Percentiles rank a stretch among this genome's conserved stretches.
Evolutionary conservation across 2,113 vertebrate species (phyloP).

Genomic region (Cyphomyrus discorhynchus): DNA sequence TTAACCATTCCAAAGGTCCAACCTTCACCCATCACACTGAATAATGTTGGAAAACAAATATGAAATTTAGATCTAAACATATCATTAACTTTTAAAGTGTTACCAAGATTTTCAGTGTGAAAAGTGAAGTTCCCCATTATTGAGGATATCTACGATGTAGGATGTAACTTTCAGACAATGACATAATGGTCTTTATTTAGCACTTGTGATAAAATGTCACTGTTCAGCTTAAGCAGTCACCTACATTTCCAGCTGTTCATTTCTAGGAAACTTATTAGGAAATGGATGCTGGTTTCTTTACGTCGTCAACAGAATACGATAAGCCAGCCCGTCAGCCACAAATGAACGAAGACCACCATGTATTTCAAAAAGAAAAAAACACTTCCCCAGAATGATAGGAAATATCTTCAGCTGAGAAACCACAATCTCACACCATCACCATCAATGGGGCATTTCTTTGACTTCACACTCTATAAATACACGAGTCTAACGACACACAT

Average conservation of each 20-base stretch:
- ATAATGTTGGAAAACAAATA: background rate
- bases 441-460: constrained; percentile 19
- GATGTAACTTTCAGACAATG: background rate
- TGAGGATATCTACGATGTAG: background rate
- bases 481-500: background rate
- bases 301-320: background rate
- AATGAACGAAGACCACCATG: background rate
- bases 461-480: constrained; percentile 20
- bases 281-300: background rate
- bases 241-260: background rate
- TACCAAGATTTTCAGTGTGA: background rate
- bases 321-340: background rate
- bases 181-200: background rate
- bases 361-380: background rate
- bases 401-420: background rate
- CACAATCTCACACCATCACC: constrained; percentile 9
- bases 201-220: background rate
- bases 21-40: background rate
- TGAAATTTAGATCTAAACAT: background rate
- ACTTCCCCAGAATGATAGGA: constrained; percentile 14
- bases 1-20: background rate
- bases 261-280: background rate
- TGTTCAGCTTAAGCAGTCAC: background rate
- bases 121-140: background rate
- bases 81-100: background rate